Evolutionary conservation across 2,888 invertebrate species (phyloP).

Genomic region (Idaea aversata): DNA sequence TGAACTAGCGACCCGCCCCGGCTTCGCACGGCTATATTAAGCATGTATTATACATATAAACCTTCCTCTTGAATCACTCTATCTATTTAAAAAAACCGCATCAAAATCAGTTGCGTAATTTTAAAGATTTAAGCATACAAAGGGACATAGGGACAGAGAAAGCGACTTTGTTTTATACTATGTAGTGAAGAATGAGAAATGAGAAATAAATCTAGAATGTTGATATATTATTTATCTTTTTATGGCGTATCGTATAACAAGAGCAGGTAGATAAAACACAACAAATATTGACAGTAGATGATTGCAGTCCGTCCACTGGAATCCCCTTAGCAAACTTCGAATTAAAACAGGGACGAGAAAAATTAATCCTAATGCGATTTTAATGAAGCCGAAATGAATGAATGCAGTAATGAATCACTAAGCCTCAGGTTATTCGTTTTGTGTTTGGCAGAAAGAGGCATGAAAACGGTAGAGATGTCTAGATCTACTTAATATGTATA

Average conservation of each 20-base stretch:
- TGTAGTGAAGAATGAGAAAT: too few species aligned
- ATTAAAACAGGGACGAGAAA: slow-evolving; percentile 79
- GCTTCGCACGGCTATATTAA: too few species aligned
- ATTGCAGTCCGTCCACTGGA: slow-evolving; percentile 69
- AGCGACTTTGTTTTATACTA: too few species aligned
- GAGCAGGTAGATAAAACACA: slow-evolving; percentile 65
- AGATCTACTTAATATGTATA: slow-evolving; percentile 26
- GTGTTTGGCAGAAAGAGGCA: slow-evolving; percentile 42
- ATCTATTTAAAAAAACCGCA: too few species aligned
- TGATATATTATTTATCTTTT: slow-evolving; percentile 11
- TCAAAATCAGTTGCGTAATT: too few species aligned
- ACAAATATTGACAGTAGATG: slow-evolving; percentile 77
- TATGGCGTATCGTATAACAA: slow-evolving; percentile 45
- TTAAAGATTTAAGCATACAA: too few species aligned
- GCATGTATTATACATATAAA: too few species aligned
- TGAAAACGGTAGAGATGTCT: slow-evolving; percentile 36
- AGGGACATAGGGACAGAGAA: too few species aligned
- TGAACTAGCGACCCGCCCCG: too few species aligned
- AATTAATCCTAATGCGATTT: slow-evolving; percentile 81
- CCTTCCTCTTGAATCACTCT: too few species aligned
- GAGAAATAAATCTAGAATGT: neutral
- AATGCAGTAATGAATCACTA: slow-evolving; percentile 77
- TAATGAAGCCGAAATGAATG: slow-evolving; percentile 78
- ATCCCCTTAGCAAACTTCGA: slow-evolving; percentile 75
- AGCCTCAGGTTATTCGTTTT: slow-evolving; percentile 67